phyloP scores from a whole-genome alignment of 2,113 vertebrate species.

The Bagarius yarrelli region DNA sequence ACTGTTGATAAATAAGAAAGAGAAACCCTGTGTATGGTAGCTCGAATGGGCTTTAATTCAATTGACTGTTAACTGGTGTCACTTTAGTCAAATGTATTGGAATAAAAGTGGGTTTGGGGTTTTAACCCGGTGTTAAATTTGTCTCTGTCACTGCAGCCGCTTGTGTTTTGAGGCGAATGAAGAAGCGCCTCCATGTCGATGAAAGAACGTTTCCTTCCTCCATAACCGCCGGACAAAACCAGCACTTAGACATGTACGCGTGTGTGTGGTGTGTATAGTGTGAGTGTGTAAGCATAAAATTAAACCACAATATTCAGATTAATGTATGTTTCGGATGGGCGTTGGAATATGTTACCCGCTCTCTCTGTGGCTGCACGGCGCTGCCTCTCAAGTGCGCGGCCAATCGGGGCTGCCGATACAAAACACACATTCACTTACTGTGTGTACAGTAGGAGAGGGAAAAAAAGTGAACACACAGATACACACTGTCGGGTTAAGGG shows the following conservation, averaged over 20 bases:
- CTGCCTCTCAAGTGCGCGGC: slow-evolving; percentile 75
- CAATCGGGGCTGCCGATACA: slow-evolving; percentile 72
- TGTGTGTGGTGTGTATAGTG: neutral
- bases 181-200: slow-evolving; percentile 6
- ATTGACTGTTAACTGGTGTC: neutral
- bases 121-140: neutral
- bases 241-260: neutral
- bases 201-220: neutral
- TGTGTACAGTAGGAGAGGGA: slow-evolving; percentile 79
- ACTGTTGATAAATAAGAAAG: slow-evolving; percentile 33
- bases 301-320: slow-evolving; percentile 65
- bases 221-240: neutral
- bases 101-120: neutral
- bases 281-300: slow-evolving; percentile 58
- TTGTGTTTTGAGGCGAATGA: slow-evolving; percentile 13
- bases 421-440: slow-evolving; percentile 77
- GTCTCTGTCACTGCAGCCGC: slow-evolving; percentile 23
- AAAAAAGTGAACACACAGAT: slow-evolving; percentile 59
- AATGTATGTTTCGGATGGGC: slow-evolving; percentile 67
- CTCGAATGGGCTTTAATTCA: neutral
- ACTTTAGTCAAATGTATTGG: neutral
- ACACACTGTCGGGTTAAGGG: slow-evolving; percentile 44
- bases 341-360: slow-evolving; percentile 68
- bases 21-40: slow-evolving; percentile 40
- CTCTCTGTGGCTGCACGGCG: slow-evolving; percentile 67